Conservation (phyloP, 2,797 vertebrate genomes). For the Liasis olivaceus region DNA sequence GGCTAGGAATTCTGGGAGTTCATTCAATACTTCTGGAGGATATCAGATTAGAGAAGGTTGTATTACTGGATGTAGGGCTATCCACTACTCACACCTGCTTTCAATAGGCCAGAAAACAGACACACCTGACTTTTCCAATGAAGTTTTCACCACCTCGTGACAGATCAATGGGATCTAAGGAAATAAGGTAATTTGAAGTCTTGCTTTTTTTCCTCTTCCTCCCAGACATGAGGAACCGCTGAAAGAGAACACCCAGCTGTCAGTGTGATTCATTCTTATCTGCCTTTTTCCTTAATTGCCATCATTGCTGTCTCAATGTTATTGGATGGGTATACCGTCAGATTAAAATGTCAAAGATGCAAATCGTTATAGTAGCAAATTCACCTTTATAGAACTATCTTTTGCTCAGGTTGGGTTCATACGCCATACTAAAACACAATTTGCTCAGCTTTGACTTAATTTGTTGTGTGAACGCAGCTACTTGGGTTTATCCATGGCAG, state of each 20-base stretch:
- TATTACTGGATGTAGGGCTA: neutral
- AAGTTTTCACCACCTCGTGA: constrained; percentile 83
- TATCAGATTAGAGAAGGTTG: neutral
- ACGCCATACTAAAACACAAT: neutral
- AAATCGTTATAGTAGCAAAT: neutral
- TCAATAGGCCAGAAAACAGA: neutral
- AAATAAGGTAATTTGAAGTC: constrained; percentile 91
- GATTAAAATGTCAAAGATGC: neutral
- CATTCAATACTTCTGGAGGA: neutral
- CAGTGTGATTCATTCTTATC: neutral
- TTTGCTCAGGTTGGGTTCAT: neutral
- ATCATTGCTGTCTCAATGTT: neutral
- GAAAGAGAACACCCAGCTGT: neutral
- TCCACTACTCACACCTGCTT: neutral
- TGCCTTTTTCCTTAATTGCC: neutral
- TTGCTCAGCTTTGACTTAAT: neutral
- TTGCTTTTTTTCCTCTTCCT: constrained; percentile 89
- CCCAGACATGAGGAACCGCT: constrained; percentile 89
- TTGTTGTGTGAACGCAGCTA: neutral
- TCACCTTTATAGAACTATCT: neutral
- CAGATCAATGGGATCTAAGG: constrained; percentile 84
- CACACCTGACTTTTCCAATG: constrained; percentile 88
- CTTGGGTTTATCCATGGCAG: neutral
- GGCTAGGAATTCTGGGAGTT: neutral
- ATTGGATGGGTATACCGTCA: neutral